Evolutionary conservation across 1,140 invertebrate genomes (phyloP), one percentile per base, ranked within the genome.

Genomic region (Pogonomyrmex californicus): DNA sequence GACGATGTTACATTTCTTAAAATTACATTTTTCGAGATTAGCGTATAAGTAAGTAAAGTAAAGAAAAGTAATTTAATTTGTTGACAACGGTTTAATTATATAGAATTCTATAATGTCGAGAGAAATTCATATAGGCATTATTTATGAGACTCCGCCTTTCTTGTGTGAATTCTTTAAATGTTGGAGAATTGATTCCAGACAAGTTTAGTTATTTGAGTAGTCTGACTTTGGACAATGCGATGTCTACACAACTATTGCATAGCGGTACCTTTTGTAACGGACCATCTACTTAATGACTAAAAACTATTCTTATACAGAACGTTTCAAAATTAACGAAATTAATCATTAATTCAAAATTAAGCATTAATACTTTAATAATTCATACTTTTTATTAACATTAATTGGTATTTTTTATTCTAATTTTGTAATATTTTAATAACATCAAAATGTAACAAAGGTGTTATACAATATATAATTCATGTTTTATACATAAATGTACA

Each of bases 201-300:
- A 41, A 70, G 36, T 81, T 81, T 54, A 81, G 49, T 56, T 54
- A 62, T 30, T 81, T 58, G 38, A 51, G 62, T 10, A 44, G 9
- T 70, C 65, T 70, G 36, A n/a, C 23, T 54, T 38, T 68, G 23
- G 38, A 12, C 47, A 51, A 41, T 51, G n/a, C 62, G 30, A 68
- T 38, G 62, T 54, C 44, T 66, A 38, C n/a, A 14, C 10, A 68
- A 36, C 10, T 68, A 30, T 41, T 41, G 4, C 47, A 30, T 17
- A 81, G 5, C 0, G 17, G 7, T 60, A 12, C 36, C 23, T 68
- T 9, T 38, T n/a, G 10, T 17, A 41, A 66, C n/a, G 63, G 56
- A 68, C 41, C 4, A 33, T 38, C 4, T 5, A 14, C 7, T 56
- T 66, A 1, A 38, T 5, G 33, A 81, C 44, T 5, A 54, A 33